These are phyloP conservation scores for Crotophaga sulcirostris DNA, from an alignment of 2,113 vertebrate genomes.

Conservation along the genomic window DNA sequence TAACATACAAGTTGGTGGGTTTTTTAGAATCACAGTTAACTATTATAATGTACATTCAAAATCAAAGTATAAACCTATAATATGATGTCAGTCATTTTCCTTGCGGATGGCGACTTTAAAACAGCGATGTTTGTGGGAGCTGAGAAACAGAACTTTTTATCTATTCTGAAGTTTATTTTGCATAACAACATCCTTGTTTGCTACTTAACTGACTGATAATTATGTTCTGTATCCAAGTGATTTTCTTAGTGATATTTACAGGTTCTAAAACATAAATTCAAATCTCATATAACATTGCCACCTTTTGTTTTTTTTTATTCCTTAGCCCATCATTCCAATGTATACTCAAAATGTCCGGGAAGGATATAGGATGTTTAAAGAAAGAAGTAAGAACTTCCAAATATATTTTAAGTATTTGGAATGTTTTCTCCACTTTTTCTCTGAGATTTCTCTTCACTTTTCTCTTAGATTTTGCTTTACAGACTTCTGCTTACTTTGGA, in stretches of 20 bases:
- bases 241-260: not conserved
- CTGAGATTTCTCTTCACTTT: not conserved
- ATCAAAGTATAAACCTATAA: not conserved
- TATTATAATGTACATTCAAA: not conserved
- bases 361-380: conserved; percentile 86
- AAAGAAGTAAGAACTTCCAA: conserved; percentile 79
- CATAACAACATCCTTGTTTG: not conserved
- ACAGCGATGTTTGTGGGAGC: not conserved
- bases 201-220: not conserved
- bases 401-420: not conserved
- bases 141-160: not conserved
- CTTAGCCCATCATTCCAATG: conserved; percentile 90
- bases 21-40: not conserved
- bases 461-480: not conserved
- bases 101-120: not conserved
- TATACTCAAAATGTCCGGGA: conserved; percentile 90
- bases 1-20: not conserved
- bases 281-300: not conserved
- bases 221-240: not conserved
- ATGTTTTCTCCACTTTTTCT: not conserved
- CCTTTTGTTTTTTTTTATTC: not conserved
- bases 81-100: not conserved
- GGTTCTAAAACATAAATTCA: not conserved
- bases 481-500: not conserved
- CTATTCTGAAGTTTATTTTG: not conserved